A percentile compares a stretch with the other conserved stretches of the same genome.
phyloP scores from a whole-genome alignment of 2,888 invertebrate species.

The Torymus tubicola region DNA sequence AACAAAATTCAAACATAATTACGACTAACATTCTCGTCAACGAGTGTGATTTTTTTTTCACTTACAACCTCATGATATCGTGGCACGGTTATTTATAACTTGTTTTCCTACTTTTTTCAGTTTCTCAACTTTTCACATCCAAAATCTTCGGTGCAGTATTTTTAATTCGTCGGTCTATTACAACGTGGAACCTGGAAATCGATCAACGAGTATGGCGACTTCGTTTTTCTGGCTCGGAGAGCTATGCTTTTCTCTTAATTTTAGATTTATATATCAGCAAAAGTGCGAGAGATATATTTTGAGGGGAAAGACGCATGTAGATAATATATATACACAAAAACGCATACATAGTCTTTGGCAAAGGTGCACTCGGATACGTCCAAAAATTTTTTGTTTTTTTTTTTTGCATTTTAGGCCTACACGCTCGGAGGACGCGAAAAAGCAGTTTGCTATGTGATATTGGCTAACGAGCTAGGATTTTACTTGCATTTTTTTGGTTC shows the following conservation, averaged over 20 bases:
- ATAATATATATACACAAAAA: conserved; percentile 50
- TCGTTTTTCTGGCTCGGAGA: conserved; percentile 48
- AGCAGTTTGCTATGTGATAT: conserved; percentile 45
- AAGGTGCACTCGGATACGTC: conserved; percentile 49
- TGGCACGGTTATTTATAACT: conserved; percentile 50
- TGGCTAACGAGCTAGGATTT: conserved; percentile 44
- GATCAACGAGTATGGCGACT: conserved; percentile 38
- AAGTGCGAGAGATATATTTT: conserved; percentile 53
- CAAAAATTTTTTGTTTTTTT: conserved; percentile 45
- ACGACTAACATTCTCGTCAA: conserved; percentile 46
- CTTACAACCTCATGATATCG: conserved; percentile 38
- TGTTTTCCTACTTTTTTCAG: conserved; percentile 34
- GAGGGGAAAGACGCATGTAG: conserved; percentile 52
- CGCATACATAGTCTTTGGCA: conserved; percentile 49
- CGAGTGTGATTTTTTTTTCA: conserved; percentile 44
- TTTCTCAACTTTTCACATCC: conserved; percentile 37
- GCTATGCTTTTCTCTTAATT: conserved; percentile 35
- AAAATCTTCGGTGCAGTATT: conserved; percentile 31
- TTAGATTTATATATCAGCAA: conserved; percentile 50
- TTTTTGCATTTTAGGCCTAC: conserved; percentile 54
- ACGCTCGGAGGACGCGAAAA: conserved; percentile 38
- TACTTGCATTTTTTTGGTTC: conserved; percentile 45
- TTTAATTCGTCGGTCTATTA: conserved; percentile 23
- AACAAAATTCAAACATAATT: conserved; percentile 51
- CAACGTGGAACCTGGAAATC: conserved; percentile 35